A percentile compares a stretch with the other conserved stretches of the same genome.
Evolutionary conservation across 2,888 invertebrate genomes (phyloP).

Genomic region (Dicyrtomina minuta): DNA sequence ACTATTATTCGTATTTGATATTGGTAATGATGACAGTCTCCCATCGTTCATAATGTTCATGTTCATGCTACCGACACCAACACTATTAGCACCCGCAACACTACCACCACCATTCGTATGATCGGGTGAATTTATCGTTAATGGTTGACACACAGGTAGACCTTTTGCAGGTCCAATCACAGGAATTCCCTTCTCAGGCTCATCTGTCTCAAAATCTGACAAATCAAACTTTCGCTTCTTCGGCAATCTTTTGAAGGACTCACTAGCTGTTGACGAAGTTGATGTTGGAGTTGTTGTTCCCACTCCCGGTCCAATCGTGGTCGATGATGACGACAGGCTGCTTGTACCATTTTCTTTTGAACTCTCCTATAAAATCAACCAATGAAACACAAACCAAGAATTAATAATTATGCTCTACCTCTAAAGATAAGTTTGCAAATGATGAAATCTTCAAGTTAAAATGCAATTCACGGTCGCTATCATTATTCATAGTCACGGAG

Average conservation of each 20-base stretch:
- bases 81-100: not conserved
- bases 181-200: conserved; percentile 30
- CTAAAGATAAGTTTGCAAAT: too few relatives aligned
- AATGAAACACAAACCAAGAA: conserved; percentile 22
- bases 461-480: too few relatives aligned
- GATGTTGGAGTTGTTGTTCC: conserved; percentile 6
- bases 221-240: conserved; percentile 89
- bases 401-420: conserved; percentile 1
- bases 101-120: not conserved
- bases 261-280: conserved; percentile 27
- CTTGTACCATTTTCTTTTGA: conserved; percentile 20
- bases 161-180: conserved; percentile 18
- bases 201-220: conserved; percentile 69
- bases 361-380: conserved; percentile 19
- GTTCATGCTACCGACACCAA: conserved; percentile 14
- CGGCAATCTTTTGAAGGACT: conserved; percentile 69
- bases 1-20: not conserved
- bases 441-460: too few relatives aligned
- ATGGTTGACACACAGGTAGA: not conserved
- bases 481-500: too few relatives aligned
- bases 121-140: not conserved
- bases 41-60: too few relatives aligned
- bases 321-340: not conserved
- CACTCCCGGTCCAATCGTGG: too few relatives aligned
- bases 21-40: not conserved